Percentiles rank a stretch among this genome's conserved stretches.
Conservation (phyloP, 2,113 vertebrate species). For the Callithrix jacchus region DNA sequence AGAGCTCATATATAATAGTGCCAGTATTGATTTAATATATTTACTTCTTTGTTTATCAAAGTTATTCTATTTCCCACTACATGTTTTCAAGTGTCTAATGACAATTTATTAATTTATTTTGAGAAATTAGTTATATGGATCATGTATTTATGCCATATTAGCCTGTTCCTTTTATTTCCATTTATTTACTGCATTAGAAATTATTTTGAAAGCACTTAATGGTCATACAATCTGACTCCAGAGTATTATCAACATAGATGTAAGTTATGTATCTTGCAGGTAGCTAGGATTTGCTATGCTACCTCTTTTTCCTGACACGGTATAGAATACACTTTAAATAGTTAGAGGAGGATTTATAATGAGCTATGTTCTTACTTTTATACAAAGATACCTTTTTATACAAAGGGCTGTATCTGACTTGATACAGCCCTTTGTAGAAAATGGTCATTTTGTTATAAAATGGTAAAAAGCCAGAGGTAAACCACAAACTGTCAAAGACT, state of each 20-base stretch:
- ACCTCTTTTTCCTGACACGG: not conserved
- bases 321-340: not conserved
- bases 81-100: conserved; percentile 32
- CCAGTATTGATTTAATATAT: not conserved
- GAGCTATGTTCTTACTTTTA: not conserved
- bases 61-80: not conserved
- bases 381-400: too few species aligned
- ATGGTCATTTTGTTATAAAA: not conserved
- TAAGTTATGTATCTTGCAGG: not conserved
- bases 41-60: not conserved
- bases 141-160: conserved; percentile 33
- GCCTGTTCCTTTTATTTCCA: not conserved
- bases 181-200: not conserved
- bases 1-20: not conserved
- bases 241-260: not conserved
- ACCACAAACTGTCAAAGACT: not conserved
- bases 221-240: not conserved
- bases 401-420: too few species aligned
- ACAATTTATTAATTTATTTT: conserved; percentile 28
- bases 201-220: not conserved
- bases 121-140: not conserved
- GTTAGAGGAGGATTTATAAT: not conserved
- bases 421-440: not conserved
- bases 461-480: not conserved
- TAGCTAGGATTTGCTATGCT: not conserved